phyloP scores from a whole-genome alignment of 1,140 invertebrate species.

The Macrosteles quadrilineatus region DNA sequence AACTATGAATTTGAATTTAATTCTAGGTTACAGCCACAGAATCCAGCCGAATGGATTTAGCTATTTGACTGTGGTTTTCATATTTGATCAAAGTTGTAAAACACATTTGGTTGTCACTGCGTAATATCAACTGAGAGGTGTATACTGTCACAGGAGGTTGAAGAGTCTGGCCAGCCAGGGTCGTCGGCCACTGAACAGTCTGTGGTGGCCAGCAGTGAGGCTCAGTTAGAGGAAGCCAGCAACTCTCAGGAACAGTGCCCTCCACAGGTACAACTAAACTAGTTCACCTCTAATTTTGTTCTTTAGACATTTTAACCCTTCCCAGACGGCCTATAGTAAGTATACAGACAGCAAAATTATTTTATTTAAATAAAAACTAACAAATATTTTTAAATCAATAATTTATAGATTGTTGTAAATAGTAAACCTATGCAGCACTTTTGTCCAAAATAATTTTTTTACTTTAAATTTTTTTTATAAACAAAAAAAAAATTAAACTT shows the following conservation, averaged over 20 bases:
- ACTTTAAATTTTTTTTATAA: no score
- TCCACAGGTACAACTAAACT: no score
- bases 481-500: no score
- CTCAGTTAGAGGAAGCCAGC: slow-evolving; percentile 15
- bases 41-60: not conserved
- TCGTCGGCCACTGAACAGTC: slow-evolving; percentile 7
- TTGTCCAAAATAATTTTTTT: no score
- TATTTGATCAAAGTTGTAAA: not conserved
- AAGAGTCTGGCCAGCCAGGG: not conserved
- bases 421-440: no score
- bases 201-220: slow-evolving; percentile 26
- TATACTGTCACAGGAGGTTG: not conserved
- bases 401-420: no score
- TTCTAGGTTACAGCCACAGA: not conserved
- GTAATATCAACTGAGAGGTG: not conserved
- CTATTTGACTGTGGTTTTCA: not conserved
- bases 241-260: slow-evolving; percentile 3
- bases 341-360: no score
- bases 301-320: no score
- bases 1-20: not conserved
- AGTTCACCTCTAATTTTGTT: no score
- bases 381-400: no score
- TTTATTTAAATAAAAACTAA: no score
- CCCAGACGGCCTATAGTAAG: no score
- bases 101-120: not conserved